Evolutionary conservation across 2,113 vertebrate genomes (phyloP).

Genomic region (Ictalurus punctatus): DNA sequence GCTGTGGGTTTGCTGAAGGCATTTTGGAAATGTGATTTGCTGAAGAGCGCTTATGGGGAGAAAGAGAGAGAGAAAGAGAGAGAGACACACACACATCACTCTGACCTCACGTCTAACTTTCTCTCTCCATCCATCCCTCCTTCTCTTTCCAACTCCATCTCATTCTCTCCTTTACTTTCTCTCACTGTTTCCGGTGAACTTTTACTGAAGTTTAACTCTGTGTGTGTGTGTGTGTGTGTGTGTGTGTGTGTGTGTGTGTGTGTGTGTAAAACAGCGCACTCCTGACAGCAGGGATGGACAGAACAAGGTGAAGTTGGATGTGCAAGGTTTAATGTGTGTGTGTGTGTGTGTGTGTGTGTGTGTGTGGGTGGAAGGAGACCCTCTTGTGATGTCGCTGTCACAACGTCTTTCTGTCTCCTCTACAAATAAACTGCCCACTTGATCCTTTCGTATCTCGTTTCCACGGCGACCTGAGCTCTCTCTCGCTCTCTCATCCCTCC

Average conservation of each 20-base stretch:
- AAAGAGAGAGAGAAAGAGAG: constrained; percentile 46
- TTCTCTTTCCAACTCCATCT: background rate
- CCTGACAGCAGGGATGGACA: background rate
- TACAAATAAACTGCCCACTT: constrained; percentile 76
- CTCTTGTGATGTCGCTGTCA: constrained; percentile 72
- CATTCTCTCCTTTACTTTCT: background rate
- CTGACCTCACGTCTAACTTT: background rate
- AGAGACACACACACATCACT: background rate
- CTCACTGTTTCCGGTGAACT: background rate
- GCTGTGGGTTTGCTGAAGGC: constrained; percentile 61
- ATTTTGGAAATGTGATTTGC: constrained; percentile 57
- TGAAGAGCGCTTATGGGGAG: constrained; percentile 62
- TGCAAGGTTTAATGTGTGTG: constrained; percentile 38
- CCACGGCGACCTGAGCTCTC: constrained; percentile 68
- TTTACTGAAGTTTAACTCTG: background rate
- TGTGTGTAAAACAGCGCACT: background rate
- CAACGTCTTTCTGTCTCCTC: constrained; percentile 76
- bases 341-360: constrained; percentile 47
- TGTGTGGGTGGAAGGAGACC: constrained; percentile 69
- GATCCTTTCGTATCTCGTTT: constrained; percentile 74
- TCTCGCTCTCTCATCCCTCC: constrained; percentile 61
- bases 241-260: background rate
- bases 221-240: background rate
- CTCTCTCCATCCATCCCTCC: no score
- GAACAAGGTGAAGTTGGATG: constrained; percentile 22